Conservation (phyloP, 1,140 invertebrate species). For the Leptopilina boulardi region DNA sequence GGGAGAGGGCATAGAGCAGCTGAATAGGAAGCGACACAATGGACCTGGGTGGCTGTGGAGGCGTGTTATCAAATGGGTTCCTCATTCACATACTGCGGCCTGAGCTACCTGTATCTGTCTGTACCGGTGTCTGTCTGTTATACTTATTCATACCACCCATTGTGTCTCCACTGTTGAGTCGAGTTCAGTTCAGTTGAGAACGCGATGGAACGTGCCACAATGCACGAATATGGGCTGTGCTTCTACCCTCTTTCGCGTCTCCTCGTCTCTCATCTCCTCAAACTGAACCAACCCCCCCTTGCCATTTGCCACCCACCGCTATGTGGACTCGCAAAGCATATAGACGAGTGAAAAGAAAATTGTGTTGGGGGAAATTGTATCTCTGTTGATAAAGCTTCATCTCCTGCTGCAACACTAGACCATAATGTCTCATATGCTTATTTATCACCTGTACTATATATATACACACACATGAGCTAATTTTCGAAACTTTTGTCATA, state of each 20-base stretch:
- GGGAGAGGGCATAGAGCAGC: slow-evolving; percentile 71
- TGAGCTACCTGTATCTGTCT: slow-evolving; percentile 75
- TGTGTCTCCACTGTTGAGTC: slow-evolving; percentile 71
- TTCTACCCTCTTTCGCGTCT: slow-evolving; percentile 46
- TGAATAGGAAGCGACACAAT: slow-evolving; percentile 77
- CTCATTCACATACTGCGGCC: slow-evolving; percentile 76
- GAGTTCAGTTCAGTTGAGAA: slow-evolving; percentile 77
- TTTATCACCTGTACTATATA: not conserved
- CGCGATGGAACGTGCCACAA: slow-evolving; percentile 77
- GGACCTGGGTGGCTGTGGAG: slow-evolving; percentile 74
- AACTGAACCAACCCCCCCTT: slow-evolving; percentile 43
- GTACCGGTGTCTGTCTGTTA: slow-evolving; percentile 76
- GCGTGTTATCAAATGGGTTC: slow-evolving; percentile 77
- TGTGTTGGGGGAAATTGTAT: slow-evolving; percentile 70
- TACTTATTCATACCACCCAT: slow-evolving; percentile 76
- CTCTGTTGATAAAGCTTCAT: slow-evolving; percentile 61
- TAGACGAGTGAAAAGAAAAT: slow-evolving; percentile 67
- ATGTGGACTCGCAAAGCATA: slow-evolving; percentile 56
- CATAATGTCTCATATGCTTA: not conserved
- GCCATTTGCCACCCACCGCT: slow-evolving; percentile 62
- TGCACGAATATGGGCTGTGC: slow-evolving; percentile 73
- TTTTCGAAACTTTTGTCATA: not conserved
- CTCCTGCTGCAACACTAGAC: not conserved
- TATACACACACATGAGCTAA: not conserved
- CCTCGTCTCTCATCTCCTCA: slow-evolving; percentile 42